Conservation (phyloP, 2,113 vertebrate genomes). For the Egretta garzetta region DNA sequence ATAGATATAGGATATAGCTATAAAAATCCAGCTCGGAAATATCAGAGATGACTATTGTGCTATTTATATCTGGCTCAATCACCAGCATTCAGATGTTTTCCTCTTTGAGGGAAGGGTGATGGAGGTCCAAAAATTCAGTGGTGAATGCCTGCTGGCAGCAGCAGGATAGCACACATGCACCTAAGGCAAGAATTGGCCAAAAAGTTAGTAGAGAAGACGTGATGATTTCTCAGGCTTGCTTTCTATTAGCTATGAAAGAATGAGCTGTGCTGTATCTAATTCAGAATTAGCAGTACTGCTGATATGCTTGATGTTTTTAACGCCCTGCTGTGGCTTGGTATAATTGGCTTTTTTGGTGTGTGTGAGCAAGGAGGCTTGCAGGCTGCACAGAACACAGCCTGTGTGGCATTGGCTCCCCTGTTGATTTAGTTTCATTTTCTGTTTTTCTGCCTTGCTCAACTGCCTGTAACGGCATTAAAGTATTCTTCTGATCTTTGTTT, state of each 20-base stretch:
- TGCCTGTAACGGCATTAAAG: conserved; percentile 61
- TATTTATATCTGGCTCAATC: not conserved
- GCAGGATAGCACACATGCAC: accelerated
- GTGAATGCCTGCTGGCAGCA: not conserved
- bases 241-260: not conserved
- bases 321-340: not conserved
- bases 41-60: not conserved
- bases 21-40: not conserved
- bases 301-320: not conserved
- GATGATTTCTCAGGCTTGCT: not conserved
- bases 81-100: not conserved
- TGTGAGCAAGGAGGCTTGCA: not conserved
- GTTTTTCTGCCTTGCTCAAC: conserved; percentile 70
- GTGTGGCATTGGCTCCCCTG: conserved; percentile 60
- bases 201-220: not conserved
- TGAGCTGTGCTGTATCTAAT: not conserved
- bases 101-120: not conserved
- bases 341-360: not conserved
- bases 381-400: not conserved
- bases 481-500: conserved; percentile 71
- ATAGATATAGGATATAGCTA: not conserved
- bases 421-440: conserved; percentile 74
- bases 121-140: not conserved
- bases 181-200: not conserved
- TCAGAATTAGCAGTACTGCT: not conserved